Evolutionary conservation across 2,888 invertebrate genomes (phyloP).

Genomic region (Pyrrhosoma nymphula): DNA sequence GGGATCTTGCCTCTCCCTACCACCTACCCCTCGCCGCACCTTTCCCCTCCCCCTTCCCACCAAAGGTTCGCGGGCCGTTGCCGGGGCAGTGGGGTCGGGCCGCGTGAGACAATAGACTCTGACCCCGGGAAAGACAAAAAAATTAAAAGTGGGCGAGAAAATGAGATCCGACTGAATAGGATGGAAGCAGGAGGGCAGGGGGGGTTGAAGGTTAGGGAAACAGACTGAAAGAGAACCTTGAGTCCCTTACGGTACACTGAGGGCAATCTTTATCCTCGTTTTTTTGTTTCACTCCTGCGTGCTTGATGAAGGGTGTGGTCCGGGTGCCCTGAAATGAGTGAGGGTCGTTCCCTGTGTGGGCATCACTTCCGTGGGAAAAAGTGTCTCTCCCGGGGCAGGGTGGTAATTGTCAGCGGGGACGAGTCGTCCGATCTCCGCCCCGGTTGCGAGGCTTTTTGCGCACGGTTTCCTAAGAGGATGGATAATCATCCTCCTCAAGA

Average conservation of each 20-base stretch:
- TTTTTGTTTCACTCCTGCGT: not conserved
- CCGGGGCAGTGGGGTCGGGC: slow-evolving; percentile 11
- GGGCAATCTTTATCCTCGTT: not conserved
- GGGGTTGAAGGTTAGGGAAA: not conserved
- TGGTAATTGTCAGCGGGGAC: not conserved
- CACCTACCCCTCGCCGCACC: not conserved
- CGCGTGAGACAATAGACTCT: slow-evolving; percentile 20
- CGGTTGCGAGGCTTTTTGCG: not conserved
- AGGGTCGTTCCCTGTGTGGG: not conserved
- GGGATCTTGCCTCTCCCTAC: not conserved
- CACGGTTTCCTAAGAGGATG: not conserved
- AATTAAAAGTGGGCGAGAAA: slow-evolving; percentile 6
- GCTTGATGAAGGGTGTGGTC: slow-evolving; percentile 55
- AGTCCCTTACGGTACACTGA: not conserved
- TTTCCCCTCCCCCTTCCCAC: not conserved
- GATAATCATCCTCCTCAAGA: not conserved
- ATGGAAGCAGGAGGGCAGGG: not conserved
- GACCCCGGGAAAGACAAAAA: not conserved
- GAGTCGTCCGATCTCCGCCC: not conserved
- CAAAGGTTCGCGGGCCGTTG: not conserved
- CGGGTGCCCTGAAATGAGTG: not conserved
- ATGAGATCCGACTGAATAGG: slow-evolving; percentile 17
- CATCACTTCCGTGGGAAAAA: slow-evolving; percentile 13
- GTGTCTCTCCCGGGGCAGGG: not conserved
- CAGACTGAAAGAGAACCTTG: not conserved